phyloP scores from a whole-genome alignment of 1,140 invertebrate genomes.

The Mylabris phalerata region DNA sequence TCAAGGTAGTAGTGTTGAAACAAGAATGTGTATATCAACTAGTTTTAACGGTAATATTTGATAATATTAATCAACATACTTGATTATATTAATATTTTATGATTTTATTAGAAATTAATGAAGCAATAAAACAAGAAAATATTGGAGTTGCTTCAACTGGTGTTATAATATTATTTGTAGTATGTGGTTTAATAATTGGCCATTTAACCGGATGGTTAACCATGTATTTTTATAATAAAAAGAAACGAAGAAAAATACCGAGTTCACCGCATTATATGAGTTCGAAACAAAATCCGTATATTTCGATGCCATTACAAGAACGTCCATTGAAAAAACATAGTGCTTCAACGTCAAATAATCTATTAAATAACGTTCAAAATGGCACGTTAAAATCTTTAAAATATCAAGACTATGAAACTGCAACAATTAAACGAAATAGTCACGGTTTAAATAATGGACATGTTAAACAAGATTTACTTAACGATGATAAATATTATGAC shows the following conservation, averaged over 20 bases:
- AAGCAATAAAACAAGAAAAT: not conserved
- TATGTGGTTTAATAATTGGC: constrained; percentile 45
- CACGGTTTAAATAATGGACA: constrained; percentile 49
- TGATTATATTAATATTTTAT: not conserved
- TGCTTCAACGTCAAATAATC: constrained; percentile 48
- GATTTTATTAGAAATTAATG: not conserved
- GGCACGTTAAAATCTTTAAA: constrained; percentile 53
- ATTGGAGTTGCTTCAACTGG: not conserved
- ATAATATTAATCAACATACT: not conserved
- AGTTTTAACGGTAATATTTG: constrained; percentile 35
- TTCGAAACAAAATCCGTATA: constrained; percentile 72
- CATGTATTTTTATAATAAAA: constrained; percentile 26
- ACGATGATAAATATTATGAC: constrained; percentile 36
- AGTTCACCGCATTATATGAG: constrained; percentile 71
- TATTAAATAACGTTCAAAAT: constrained; percentile 45
- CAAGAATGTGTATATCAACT: constrained; percentile 52
- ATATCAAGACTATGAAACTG: constrained; percentile 69
- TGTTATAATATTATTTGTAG: constrained; percentile 23
- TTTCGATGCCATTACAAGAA: constrained; percentile 62
- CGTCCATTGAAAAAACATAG: constrained; percentile 41
- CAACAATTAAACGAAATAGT: constrained; percentile 71
- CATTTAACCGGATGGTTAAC: constrained; percentile 9
- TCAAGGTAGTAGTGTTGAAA: constrained; percentile 56
- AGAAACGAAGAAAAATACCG: constrained; percentile 50
- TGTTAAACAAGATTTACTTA: constrained; percentile 29